A percentile compares a stretch with the other conserved stretches of the same genome.
Conservation (phyloP, 2,797 vertebrate species). For the Muscicapa striata region DNA sequence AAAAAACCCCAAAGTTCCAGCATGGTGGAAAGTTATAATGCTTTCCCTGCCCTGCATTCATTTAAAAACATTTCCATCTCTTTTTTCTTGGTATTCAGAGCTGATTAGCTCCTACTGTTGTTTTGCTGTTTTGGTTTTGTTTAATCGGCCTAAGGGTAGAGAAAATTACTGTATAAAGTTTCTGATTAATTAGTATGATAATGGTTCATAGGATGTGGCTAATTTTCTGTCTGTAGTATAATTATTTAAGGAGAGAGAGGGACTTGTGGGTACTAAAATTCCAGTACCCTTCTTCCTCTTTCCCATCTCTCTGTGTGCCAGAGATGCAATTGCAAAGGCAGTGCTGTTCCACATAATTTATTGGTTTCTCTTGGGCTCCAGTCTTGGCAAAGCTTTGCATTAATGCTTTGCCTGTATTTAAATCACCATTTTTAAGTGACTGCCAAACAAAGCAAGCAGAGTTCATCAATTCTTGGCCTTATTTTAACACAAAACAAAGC, state of each 20-base stretch:
- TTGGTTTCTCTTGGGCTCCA: neutral
- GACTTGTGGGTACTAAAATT: neutral
- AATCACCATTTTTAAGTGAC: neutral
- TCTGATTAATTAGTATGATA: neutral
- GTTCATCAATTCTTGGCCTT: neutral
- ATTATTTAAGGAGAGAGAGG: neutral
- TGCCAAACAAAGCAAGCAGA: neutral
- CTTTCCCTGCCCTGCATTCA: neutral
- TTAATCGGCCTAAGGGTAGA: neutral
- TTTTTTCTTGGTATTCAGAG: neutral
- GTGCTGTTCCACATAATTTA: neutral
- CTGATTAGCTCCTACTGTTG: neutral
- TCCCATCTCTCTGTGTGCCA: neutral
- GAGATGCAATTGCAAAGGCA: neutral
- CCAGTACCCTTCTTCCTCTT: neutral
- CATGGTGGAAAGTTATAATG: neutral
- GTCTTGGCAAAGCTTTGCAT: neutral
- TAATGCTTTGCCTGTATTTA: neutral
- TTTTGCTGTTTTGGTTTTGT: neutral
- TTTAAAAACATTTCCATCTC: neutral
- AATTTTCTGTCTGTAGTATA: neutral
- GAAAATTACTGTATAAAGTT: conserved; percentile 11
- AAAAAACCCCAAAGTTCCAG: neutral
- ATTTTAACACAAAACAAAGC: neutral
- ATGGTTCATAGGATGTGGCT: neutral